phyloP scores from a whole-genome alignment of 2,797 vertebrate species.

The Acanthurus lineatus region DNA sequence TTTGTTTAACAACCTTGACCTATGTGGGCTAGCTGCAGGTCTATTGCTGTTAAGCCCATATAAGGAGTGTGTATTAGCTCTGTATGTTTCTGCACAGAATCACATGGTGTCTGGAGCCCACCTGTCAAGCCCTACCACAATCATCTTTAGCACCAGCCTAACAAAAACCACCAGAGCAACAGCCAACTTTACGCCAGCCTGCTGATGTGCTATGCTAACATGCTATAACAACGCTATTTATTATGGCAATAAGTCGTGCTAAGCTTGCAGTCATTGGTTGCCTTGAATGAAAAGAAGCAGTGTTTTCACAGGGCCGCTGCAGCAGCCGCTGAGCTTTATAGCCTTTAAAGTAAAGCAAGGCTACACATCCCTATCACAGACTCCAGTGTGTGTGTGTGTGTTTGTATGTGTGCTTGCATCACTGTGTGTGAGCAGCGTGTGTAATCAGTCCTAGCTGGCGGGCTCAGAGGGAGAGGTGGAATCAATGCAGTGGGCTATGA shows the following conservation, averaged over 20 bases:
- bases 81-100: slow-evolving; percentile 74
- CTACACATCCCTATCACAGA: slow-evolving; percentile 66
- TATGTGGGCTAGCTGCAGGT: slow-evolving; percentile 38
- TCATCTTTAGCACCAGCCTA: slow-evolving; percentile 69
- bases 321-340: slow-evolving; percentile 69
- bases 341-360: slow-evolving; percentile 73
- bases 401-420: slow-evolving; percentile 40
- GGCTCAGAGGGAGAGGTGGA: slow-evolving; percentile 76
- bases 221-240: slow-evolving; percentile 67
- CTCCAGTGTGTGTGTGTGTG: slow-evolving; percentile 39
- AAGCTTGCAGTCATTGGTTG: slow-evolving; percentile 51
- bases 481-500: slow-evolving; percentile 83
- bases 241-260: slow-evolving; percentile 68
- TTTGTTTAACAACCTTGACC: slow-evolving; percentile 57
- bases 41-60: slow-evolving; percentile 52
- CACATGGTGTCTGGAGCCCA: slow-evolving; percentile 77
- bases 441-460: slow-evolving; percentile 83
- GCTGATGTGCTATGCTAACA: slow-evolving; percentile 66
- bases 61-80: slow-evolving; percentile 62
- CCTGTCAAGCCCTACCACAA: slow-evolving; percentile 74
- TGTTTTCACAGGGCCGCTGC: slow-evolving; percentile 69
- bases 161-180: slow-evolving; percentile 58
- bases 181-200: slow-evolving; percentile 57
- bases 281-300: slow-evolving; percentile 66
- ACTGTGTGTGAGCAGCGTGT: slow-evolving; percentile 75